Base-by-base conservation (phyloP, 2,797 vertebrate genomes). In the Fundulus diaphanus region DNA sequence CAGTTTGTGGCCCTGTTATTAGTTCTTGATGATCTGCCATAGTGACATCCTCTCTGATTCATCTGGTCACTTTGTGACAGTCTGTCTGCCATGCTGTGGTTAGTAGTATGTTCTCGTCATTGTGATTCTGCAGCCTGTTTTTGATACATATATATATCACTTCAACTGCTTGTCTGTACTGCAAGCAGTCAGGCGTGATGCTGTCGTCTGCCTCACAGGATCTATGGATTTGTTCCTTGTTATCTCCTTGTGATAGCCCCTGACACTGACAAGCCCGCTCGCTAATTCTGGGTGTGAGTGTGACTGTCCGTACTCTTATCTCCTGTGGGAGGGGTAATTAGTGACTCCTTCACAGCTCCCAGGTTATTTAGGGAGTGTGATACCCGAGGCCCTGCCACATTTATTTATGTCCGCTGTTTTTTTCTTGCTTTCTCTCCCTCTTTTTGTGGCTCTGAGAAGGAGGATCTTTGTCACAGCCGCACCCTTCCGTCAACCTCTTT, bases 291-390 rank as follows among this genome's bases (percentile, higher is more conserved):
- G 80, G 76, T 69, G 85, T 18, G 16, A 89, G 82, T 89, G 84
- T 85, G 69, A 83, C 85, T 92, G 82, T 79, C 86, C 74, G 66
- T 85, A 81, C 83, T 86, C 83, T 74, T 82, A 79, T 76, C 59
- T 77, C 85, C 76, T 79, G 82, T 77, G 87, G 90, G 89, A 86
- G 87, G 89, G 90, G 90, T 91, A 93, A 94, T 94, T 94, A 93
- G 90, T 90, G 87, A 91, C 90, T 90, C 89, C 89, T 90, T 92
- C 89, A 90, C 91, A 87, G 86, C 88, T 93, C 84, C 82, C 90
- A 90, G 90, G 92, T 93, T 92, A 94, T 95, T 94, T 93, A 90
- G 84, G 90, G 90, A 93, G 90, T 90, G 74, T 86, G 84, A 92
- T 83, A 86, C 87, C 89, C 85, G 83, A 86, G 85, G 91, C 87